Evolutionary conservation across 92 coral and sea anemone genomes (phyloP).

Genomic region (Metridium senile): DNA sequence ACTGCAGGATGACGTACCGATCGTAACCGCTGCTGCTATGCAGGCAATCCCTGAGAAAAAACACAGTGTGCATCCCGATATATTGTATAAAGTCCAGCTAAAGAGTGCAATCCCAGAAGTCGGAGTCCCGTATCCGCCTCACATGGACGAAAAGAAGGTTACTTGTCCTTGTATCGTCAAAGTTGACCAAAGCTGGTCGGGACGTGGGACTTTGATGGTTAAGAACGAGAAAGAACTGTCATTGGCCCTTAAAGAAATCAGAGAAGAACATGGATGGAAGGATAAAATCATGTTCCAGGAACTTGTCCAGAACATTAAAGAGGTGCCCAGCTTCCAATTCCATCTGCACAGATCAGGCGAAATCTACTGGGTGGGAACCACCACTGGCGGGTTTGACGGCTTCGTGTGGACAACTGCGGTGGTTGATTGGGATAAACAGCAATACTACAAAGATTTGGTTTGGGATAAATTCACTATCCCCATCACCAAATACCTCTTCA

Average conservation of each 20-base stretch:
- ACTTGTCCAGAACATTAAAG: constrained; percentile 32
- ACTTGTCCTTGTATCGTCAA: constrained; percentile 58
- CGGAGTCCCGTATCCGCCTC: constrained; percentile 47
- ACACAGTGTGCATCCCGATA: constrained; percentile 56
- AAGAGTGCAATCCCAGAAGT: constrained; percentile 46
- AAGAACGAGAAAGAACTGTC: constrained; percentile 41
- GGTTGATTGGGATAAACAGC: constrained; percentile 64
- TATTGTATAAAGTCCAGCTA: constrained; percentile 45
- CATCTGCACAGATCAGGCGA: constrained; percentile 55
- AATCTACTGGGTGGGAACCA: constrained; percentile 54
- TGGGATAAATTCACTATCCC: constrained; percentile 52
- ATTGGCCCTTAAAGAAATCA: constrained; percentile 31
- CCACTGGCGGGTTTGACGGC: constrained; percentile 36
- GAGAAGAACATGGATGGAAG: constrained; percentile 37
- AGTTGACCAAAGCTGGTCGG: constrained; percentile 49
- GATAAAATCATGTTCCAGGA: constrained; percentile 33
- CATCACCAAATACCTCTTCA: constrained; percentile 50
- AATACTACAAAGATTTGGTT: constrained; percentile 37
- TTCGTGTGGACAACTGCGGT: constrained; percentile 36
- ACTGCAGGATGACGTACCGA: constrained; percentile 38
- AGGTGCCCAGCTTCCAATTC: constrained; percentile 57
- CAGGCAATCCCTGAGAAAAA: constrained; percentile 47
- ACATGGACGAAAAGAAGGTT: constrained; percentile 26
- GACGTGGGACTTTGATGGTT: constrained; percentile 47
- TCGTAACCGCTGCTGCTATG: constrained; percentile 50